Evolutionary conservation across 2,797 vertebrate genomes (phyloP).

Genomic region (Xiphophorus birchmanni): DNA sequence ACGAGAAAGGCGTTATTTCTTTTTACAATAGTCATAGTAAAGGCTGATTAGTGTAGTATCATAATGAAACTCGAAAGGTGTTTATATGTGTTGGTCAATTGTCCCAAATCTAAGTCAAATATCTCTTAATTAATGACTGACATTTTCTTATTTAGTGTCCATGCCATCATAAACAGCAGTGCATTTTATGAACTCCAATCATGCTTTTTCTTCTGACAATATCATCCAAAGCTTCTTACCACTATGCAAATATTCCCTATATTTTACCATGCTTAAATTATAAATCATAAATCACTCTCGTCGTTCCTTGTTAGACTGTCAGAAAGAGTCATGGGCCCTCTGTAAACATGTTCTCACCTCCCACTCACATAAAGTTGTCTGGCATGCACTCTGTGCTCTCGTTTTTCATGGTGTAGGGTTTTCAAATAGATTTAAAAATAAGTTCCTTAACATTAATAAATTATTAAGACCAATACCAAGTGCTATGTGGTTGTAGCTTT

Average conservation of each 20-base stretch:
- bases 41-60: neutral
- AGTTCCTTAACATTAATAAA: neutral
- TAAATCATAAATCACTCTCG: neutral
- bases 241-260: neutral
- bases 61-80: neutral
- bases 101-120: neutral
- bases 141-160: neutral
- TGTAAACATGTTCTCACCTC: slow-evolving; percentile 3
- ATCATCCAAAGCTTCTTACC: neutral
- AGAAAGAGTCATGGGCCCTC: neutral
- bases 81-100: neutral
- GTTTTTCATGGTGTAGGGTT: neutral
- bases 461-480: neutral
- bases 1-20: neutral
- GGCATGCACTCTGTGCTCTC: neutral
- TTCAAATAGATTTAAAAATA: neutral
- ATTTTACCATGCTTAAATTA: neutral
- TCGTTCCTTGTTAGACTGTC: neutral
- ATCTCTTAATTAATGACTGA: neutral
- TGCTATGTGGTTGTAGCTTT: neutral
- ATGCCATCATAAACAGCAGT: neutral
- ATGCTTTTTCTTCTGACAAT: neutral
- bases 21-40: neutral
- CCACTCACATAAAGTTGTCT: neutral
- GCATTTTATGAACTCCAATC: neutral